Base-by-base conservation (phyloP, 2,888 invertebrate genomes). In the Hypsopygia costalis region DNA sequence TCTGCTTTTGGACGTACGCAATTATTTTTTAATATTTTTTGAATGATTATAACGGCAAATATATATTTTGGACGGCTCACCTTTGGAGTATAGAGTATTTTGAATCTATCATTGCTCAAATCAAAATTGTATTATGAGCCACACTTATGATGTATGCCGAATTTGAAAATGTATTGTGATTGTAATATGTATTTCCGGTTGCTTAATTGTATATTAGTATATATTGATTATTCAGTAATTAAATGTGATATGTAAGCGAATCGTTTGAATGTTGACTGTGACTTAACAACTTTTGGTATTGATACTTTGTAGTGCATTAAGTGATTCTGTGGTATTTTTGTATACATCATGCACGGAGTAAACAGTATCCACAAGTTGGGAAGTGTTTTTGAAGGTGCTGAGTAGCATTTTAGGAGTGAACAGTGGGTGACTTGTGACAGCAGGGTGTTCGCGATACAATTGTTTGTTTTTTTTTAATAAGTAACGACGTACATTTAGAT, bases 21-120 rank as follows among this genome's bases (percentile, higher is more conserved):
- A 80, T 82, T 81, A 79, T 83, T 86, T 83, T 83, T 69, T 73
- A 77, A 74, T 55, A 59, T 71, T 71, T 81, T 81, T 69, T 75
- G 72, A 73, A 75, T 71, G 69, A 71, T 65, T 65, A 28, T 33
- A 27, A 79, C 71, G 73, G 77, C 75, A 71, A 72, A 78, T 78
- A 73, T 76, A 81, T 85, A 80, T 86, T 83, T 85, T 81, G 63
- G 76, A 83, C 61, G 86, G 87, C 85, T 88, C 86, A 80, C 73
- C 70, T 88, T 87, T 86, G 81, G 85, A 76, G 68, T 69, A 66
- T 63, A 77, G 60, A 77, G 72, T 79, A 78, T 80, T 74, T 74
- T 71, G 63, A 73, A 81, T 69, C 66, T 76, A 67, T 73, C 75
- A 74, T 87, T 87, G 87, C 87, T 87, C 87, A 87, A 86, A 77